These are phyloP conservation scores for Dione juno DNA, from an alignment of 2,888 invertebrate species.

Conservation along the genomic window DNA sequence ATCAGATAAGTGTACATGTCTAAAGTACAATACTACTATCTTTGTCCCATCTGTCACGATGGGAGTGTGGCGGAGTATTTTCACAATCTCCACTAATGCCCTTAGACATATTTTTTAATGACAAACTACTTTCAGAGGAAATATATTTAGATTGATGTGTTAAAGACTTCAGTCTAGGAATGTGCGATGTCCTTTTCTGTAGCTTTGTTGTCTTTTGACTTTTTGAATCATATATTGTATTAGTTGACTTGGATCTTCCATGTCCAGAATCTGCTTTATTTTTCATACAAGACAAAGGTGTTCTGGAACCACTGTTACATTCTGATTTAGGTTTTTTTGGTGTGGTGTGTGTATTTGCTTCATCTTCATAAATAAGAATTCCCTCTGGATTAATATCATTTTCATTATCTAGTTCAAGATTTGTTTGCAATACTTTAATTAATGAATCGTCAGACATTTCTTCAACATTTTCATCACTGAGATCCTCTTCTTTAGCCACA, in stretches of 20 bases:
- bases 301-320: conserved; percentile 67
- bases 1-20: conserved; percentile 7
- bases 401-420: conserved; percentile 61
- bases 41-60: conserved; percentile 79
- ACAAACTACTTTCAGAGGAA: conserved; percentile 64
- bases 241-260: conserved; percentile 74
- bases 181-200: conserved; percentile 69
- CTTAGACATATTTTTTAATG: conserved; percentile 69
- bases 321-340: conserved; percentile 69
- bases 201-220: conserved; percentile 55
- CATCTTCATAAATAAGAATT: conserved; percentile 85
- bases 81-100: conserved; percentile 73
- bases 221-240: conserved; percentile 67
- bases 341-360: conserved; percentile 58
- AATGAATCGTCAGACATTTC: conserved; percentile 78
- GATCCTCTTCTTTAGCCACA: conserved; percentile 60
- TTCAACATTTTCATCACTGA: conserved; percentile 67
- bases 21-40: conserved; percentile 77
- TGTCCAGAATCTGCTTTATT: conserved; percentile 71
- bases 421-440: conserved; percentile 72
- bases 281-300: conserved; percentile 80
- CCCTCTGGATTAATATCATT: conserved; percentile 71
- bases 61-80: conserved; percentile 78
- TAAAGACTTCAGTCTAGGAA: conserved; percentile 74
- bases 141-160: conserved; percentile 59